Evolutionary conservation across 2,797 vertebrate species (phyloP).

Genomic region (Adrianichthys oophorus): DNA sequence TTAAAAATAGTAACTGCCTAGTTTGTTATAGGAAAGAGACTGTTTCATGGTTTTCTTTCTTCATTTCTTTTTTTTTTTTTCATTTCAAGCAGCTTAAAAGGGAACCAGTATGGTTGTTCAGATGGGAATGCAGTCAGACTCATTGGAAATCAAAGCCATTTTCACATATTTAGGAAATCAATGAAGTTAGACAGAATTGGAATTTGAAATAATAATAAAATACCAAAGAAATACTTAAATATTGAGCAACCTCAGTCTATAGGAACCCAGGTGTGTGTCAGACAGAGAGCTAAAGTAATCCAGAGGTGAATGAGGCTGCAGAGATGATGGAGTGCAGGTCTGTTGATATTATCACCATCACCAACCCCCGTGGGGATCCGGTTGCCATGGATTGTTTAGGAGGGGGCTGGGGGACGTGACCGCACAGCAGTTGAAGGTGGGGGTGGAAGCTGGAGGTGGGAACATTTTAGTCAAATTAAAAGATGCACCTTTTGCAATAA

Average conservation of each 20-base stretch:
- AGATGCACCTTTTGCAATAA: too few species aligned
- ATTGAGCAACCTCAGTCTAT: slow-evolving; percentile 28
- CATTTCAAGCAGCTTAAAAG: too few species aligned
- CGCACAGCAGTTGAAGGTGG: slow-evolving; percentile 1
- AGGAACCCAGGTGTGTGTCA: slow-evolving; percentile 18
- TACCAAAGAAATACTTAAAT: slow-evolving; percentile 1
- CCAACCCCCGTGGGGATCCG: slow-evolving; percentile 37
- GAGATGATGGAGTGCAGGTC: slow-evolving; percentile 41
- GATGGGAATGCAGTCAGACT: too few species aligned
- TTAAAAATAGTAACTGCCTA: too few species aligned
- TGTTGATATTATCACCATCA: slow-evolving; percentile 38
- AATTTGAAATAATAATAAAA: neutral
- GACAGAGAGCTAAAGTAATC: slow-evolving; percentile 3
- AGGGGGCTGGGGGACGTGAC: neutral
- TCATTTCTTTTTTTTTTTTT: too few species aligned
- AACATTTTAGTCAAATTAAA: neutral
- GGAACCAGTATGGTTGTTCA: too few species aligned
- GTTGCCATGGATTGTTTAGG: slow-evolving; percentile 48
- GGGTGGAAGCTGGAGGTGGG: neutral
- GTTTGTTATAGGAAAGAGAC: too few species aligned
- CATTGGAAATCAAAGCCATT: too few species aligned
- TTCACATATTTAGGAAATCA: too few species aligned
- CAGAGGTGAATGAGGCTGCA: neutral
- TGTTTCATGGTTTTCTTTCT: too few species aligned
- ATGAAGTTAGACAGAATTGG: too few species aligned